Evolutionary conservation across 2,797 vertebrate genomes (phyloP).

Genomic region (Neomorphus geoffroyi): DNA sequence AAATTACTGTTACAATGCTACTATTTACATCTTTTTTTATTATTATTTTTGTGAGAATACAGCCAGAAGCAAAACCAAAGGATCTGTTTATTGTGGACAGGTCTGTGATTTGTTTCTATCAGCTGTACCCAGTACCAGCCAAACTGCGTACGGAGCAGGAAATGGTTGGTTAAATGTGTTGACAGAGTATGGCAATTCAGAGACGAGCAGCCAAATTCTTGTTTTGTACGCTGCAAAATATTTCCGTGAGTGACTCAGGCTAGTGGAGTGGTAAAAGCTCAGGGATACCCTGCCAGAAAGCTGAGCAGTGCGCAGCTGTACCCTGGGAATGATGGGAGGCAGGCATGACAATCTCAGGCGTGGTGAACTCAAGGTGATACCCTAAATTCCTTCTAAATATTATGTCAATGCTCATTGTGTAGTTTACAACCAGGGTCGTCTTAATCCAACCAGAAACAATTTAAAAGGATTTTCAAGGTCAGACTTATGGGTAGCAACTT

Average conservation of each 20-base stretch:
- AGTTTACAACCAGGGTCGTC: neutral
- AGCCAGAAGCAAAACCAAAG: neutral
- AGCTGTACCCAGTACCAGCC: neutral
- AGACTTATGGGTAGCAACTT: neutral
- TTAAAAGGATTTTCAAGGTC: neutral
- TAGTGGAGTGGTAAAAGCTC: neutral
- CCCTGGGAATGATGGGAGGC: neutral
- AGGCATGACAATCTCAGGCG: neutral
- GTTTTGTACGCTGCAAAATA: neutral
- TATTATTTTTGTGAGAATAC: neutral
- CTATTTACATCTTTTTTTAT: neutral
- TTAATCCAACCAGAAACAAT: neutral
- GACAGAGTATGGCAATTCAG: conserved; percentile 6
- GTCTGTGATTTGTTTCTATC: neutral
- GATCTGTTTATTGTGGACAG: neutral
- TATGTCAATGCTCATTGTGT: neutral
- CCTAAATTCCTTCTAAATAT: neutral
- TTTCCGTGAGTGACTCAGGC: conserved; percentile 38
- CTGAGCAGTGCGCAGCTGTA: neutral
- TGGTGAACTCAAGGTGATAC: neutral
- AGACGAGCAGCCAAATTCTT: conserved; percentile 4
- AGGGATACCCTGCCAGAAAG: neutral
- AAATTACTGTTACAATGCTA: neutral
- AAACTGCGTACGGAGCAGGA: neutral
- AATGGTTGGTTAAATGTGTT: conserved; percentile 20